Percentiles rank a stretch among this genome's conserved stretches.
Conservation (phyloP, 2,888 invertebrate genomes). For the Suillia variegata region DNA sequence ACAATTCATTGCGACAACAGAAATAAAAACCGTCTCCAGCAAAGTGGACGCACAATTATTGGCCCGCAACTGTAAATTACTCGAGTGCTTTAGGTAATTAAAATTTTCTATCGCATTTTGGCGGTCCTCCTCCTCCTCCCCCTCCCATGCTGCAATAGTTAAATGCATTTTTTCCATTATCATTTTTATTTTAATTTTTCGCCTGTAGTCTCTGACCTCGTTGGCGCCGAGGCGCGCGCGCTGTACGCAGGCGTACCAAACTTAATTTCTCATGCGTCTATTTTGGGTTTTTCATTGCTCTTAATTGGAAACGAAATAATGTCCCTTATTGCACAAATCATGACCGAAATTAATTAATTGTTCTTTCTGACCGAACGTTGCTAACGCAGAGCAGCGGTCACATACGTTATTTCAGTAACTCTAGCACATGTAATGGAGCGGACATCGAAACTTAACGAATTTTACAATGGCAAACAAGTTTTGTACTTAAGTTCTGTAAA, state of each 20-base stretch:
- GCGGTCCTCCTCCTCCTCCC: neutral
- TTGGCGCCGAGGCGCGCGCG: too few species aligned
- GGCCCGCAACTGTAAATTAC: constrained; percentile 13
- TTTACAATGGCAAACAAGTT: too few species aligned
- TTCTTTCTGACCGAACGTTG: constrained; percentile 1
- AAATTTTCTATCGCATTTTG: constrained; percentile 8
- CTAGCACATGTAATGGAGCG: neutral
- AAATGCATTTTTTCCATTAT: neutral
- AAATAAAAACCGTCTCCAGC: neutral
- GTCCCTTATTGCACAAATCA: constrained; percentile 6
- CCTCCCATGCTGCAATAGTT: neutral
- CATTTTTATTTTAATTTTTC: too few species aligned
- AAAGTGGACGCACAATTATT: neutral
- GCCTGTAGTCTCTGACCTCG: neutral
- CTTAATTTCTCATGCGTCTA: neutral
- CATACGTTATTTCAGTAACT: neutral
- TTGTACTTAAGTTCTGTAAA: too few species aligned
- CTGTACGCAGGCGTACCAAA: too few species aligned
- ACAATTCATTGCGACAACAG: constrained; percentile 33
- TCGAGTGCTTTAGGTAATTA: constrained; percentile 20
- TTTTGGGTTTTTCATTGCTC: constrained; percentile 11
- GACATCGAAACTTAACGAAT: too few species aligned
- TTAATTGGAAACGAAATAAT: constrained; percentile 22
- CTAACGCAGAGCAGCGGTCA: neutral
- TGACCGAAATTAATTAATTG: constrained; percentile 34